These are phyloP conservation scores for Neoscelio sp. DNA, from an alignment of 2,888 invertebrate species.

Conservation along the genomic window DNA sequence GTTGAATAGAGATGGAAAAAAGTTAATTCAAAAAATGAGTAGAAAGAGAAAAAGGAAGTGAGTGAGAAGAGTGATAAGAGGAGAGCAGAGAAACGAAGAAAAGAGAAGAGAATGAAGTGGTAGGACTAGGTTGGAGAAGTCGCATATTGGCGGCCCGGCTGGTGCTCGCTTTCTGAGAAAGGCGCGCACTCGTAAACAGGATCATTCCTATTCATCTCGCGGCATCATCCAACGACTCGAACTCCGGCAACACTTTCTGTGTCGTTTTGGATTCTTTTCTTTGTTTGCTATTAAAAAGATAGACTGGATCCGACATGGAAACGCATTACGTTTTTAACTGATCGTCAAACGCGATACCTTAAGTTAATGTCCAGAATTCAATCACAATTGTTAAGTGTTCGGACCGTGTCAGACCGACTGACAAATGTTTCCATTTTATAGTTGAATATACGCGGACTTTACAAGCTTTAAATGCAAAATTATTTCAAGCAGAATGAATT, in stretches of 20 bases:
- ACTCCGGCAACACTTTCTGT: constrained; percentile 55
- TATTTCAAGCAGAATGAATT: too few relatives aligned
- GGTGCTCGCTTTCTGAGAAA: constrained; percentile 53
- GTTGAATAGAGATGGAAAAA: too few relatives aligned
- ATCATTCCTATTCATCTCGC: constrained; percentile 68
- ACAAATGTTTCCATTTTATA: constrained; percentile 19
- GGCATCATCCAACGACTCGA: constrained; percentile 65
- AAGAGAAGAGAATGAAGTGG: constrained; percentile 12
- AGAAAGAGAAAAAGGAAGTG: too few relatives aligned
- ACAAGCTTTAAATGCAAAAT: too few relatives aligned
- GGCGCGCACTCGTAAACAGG: constrained; percentile 63
- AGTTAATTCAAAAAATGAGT: too few relatives aligned
- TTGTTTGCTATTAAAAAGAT: constrained; percentile 36
- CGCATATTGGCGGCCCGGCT: constrained; percentile 40
- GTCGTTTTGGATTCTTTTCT: constrained; percentile 50
- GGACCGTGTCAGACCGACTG: constrained; percentile 21
- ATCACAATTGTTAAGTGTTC: constrained; percentile 45
- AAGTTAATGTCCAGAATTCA: constrained; percentile 50
- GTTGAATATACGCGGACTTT: constrained; percentile 25
- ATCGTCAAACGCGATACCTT: constrained; percentile 42
- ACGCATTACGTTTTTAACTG: constrained; percentile 42
- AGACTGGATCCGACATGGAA: constrained; percentile 24
- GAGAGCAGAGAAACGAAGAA: neutral
- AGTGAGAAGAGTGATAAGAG: too few relatives aligned
- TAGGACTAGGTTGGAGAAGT: constrained; percentile 39